These are phyloP conservation scores for Pteropus alecto DNA, from an alignment of 2,113 vertebrate genomes.

Conservation along the genomic window DNA sequence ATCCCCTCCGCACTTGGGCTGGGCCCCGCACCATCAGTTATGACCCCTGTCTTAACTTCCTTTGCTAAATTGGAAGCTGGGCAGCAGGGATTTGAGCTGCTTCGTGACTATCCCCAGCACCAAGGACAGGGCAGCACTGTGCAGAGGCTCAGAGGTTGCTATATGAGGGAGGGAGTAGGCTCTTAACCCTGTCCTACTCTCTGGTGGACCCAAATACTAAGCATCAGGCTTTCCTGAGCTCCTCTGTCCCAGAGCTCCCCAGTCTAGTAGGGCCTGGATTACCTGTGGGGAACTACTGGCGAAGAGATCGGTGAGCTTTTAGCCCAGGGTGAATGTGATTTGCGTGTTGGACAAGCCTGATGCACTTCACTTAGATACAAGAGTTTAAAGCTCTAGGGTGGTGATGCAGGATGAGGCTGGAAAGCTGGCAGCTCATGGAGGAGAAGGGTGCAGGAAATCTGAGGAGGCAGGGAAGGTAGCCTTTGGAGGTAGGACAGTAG, in stretches of 20 bases:
- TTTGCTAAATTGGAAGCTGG: neutral
- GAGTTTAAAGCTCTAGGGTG: neutral
- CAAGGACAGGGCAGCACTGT: constrained; percentile 55
- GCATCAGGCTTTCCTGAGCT: neutral
- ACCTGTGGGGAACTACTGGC: neutral
- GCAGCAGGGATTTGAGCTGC: neutral
- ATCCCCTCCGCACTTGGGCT: neutral
- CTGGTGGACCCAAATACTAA: neutral
- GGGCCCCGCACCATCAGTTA: neutral
- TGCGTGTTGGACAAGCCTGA: neutral
- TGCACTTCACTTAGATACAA: neutral
- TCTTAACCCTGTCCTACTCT: neutral
- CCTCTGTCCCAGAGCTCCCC: neutral
- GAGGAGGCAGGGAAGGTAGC: neutral
- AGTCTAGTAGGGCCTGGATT: neutral
- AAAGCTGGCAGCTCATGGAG: neutral
- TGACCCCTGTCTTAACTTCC: neutral
- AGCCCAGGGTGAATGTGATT: neutral
- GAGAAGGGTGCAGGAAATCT: neutral
- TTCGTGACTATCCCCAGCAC: constrained; percentile 39
- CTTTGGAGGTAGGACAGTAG: neutral
- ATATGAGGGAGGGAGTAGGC: neutral
- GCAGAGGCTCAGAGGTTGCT: neutral
- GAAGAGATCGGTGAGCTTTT: neutral
- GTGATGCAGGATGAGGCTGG: neutral